Conservation (phyloP, 2,797 vertebrate genomes). For the Tiaroga cobitis region DNA sequence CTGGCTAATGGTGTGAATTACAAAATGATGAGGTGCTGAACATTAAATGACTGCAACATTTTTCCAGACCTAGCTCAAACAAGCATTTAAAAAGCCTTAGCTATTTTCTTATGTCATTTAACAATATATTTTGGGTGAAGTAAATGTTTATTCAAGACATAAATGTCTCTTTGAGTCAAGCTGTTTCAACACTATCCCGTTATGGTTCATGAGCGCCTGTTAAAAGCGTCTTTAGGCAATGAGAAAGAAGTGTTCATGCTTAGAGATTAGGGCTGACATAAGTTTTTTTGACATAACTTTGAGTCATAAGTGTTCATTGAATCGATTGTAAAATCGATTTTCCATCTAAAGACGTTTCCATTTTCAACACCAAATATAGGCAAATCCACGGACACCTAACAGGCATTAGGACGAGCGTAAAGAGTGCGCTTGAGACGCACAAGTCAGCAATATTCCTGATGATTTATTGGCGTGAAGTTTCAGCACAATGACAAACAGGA, state of each 20-base stretch:
- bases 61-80: slow-evolving; percentile 17
- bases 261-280: background rate
- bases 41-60: background rate
- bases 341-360: too few species aligned
- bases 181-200: background rate
- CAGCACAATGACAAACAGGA: too few species aligned
- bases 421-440: too few species aligned
- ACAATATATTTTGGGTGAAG: slow-evolving; percentile 1
- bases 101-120: background rate
- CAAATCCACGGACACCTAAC: too few species aligned
- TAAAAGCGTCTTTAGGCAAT: background rate
- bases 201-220: background rate
- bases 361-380: too few species aligned
- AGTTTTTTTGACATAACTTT: too few species aligned
- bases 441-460: too few species aligned
- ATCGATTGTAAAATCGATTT: too few species aligned
- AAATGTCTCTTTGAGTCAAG: background rate
- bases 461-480: too few species aligned
- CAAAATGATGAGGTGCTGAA: slow-evolving; percentile 20
- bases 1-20: slow-evolving; percentile 13
- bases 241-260: background rate
- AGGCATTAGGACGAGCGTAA: too few species aligned
- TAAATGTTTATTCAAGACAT: slow-evolving; percentile 1
- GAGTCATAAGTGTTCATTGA: too few species aligned
- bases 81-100: slow-evolving; percentile 12